Evolutionary conservation across 2,888 invertebrate species (phyloP).

Genomic region (Zele albiditarsus): DNA sequence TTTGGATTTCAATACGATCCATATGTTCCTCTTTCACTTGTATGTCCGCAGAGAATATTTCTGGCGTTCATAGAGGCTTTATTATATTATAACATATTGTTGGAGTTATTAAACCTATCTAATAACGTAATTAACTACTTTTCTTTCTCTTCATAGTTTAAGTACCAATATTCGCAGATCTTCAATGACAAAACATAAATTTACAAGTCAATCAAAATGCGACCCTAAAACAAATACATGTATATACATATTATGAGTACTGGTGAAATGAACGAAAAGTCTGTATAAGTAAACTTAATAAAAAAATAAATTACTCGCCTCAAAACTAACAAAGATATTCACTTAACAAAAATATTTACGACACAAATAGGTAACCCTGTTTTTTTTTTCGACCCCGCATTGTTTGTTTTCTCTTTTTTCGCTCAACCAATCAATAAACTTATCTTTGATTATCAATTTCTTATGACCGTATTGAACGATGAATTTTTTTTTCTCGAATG

Average conservation of each 20-base stretch:
- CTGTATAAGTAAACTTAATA: neutral
- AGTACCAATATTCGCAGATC: neutral
- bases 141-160: neutral
- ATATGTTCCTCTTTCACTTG: conserved; percentile 34
- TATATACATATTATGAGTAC: neutral
- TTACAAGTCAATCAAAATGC: neutral
- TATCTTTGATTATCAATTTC: neutral
- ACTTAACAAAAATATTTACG: conserved; percentile 35
- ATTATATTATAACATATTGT: neutral
- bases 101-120: neutral
- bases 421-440: neutral
- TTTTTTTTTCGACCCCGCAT: conserved; percentile 35
- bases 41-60: conserved; percentile 28
- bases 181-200: neutral
- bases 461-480: neutral
- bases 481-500: conserved; percentile 41
- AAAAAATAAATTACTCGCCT: conserved; percentile 6
- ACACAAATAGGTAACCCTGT: conserved; percentile 43
- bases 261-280: neutral
- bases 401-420: neutral
- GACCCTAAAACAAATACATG: neutral
- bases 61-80: conserved; percentile 6
- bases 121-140: neutral
- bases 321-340: conserved; percentile 32
- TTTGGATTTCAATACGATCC: conserved; percentile 43